A percentile compares a stretch with the other conserved stretches of the same genome.
These are phyloP conservation scores for Acromyrmex charruanus DNA, from an alignment of 1,140 invertebrate species.

Conservation along the genomic window DNA sequence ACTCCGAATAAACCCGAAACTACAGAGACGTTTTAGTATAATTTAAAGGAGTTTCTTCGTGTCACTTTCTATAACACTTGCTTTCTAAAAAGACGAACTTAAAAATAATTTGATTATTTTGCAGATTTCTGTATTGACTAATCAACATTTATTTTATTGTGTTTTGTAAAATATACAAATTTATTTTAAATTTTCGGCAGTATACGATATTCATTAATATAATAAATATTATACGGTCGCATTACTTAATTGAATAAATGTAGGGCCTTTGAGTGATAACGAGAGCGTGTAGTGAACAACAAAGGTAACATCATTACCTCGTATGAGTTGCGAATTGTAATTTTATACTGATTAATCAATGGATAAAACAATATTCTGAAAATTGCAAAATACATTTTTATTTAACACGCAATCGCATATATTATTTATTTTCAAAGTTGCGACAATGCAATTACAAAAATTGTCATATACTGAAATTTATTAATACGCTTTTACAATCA, in stretches of 20 bases:
- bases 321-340: conserved; percentile 30
- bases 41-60: not conserved
- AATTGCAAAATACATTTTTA: conserved; percentile 40
- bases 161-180: not conserved
- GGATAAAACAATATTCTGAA: conserved; percentile 8
- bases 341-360: conserved; percentile 43
- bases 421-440: conserved; percentile 27
- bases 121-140: not conserved
- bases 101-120: not conserved
- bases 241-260: conserved; percentile 66
- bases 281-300: conserved; percentile 5
- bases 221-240: conserved; percentile 14
- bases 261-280: conserved; percentile 61
- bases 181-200: conserved; percentile 1
- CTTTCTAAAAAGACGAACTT: not conserved
- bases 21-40: conserved; percentile 27
- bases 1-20: conserved; percentile 34
- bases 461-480: conserved; percentile 18
- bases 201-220: not conserved
- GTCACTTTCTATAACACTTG: not conserved
- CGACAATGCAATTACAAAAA: conserved; percentile 9
- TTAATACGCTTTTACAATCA: not conserved
- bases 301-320: conserved; percentile 40
- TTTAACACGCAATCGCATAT: not conserved
- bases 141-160: not conserved